Conservation (phyloP, 2,797 vertebrate genomes). For the Varecia variegata region DNA sequence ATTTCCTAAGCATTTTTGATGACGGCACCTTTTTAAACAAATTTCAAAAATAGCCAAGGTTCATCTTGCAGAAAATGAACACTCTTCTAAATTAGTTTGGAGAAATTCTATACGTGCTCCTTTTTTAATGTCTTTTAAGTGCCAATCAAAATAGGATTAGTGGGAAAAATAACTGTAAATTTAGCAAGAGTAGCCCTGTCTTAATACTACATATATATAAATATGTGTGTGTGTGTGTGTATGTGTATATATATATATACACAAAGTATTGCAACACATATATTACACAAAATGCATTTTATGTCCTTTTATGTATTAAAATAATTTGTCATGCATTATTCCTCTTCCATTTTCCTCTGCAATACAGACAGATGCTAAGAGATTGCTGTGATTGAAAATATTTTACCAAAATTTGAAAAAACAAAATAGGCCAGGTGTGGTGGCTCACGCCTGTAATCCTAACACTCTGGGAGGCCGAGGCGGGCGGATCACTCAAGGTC, state of each 20-base stretch:
- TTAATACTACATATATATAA: neutral
- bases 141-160: conserved; percentile 16
- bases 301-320: neutral
- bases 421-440: no score
- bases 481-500: no score
- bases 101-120: neutral
- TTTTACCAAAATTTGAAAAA: neutral
- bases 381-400: neutral
- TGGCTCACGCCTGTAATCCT: no score
- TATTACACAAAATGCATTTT: neutral
- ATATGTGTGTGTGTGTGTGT: neutral
- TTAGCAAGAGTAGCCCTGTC: neutral
- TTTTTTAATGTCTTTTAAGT: neutral
- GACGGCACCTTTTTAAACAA: neutral
- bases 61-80: neutral
- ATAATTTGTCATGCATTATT: neutral
- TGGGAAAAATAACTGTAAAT: neutral
- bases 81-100: neutral
- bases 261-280: neutral
- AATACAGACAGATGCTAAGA: neutral
- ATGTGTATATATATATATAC: neutral
- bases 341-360: neutral
- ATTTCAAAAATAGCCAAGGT: neutral
- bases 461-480: no score
- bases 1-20: neutral